phyloP scores from a whole-genome alignment of 2,113 vertebrate genomes.

The Tylochromis polylepis region DNA sequence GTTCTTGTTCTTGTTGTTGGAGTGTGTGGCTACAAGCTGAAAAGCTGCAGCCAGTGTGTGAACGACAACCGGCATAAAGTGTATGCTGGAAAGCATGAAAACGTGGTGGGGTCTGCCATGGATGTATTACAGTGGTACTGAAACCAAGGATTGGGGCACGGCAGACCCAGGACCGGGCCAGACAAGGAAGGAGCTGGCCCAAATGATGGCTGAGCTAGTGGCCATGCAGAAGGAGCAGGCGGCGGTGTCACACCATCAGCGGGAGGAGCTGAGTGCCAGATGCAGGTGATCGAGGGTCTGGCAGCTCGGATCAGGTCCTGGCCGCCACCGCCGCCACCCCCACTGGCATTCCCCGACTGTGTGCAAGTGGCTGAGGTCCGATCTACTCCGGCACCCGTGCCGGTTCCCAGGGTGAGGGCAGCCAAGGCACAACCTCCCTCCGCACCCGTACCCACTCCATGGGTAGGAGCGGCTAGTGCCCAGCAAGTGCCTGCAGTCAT shows the following conservation, averaged over 20 bases:
- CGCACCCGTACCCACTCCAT: neutral
- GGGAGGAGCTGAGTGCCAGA: neutral
- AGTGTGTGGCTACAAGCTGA: no score
- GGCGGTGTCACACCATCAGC: neutral
- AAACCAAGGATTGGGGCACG: neutral
- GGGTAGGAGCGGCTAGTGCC: neutral
- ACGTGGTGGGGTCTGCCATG: neutral
- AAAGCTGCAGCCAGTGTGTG: no score
- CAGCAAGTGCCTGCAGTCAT: accelerated
- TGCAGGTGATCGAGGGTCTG: neutral
- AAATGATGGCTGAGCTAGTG: neutral
- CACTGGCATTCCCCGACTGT: neutral
- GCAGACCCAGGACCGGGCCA: no score
- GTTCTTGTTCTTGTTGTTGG: no score
- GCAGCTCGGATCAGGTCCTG: neutral
- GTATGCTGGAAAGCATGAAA: neutral
- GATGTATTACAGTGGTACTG: neutral
- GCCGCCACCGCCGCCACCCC: accelerated
- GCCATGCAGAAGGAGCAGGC: neutral
- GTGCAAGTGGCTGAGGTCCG: neutral
- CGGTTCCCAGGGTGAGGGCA: neutral
- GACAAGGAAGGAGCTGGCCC: no score
- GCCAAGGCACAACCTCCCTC: neutral
- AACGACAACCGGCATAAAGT: no score
- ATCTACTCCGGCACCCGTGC: neutral